Base-by-base conservation (phyloP, 2,113 vertebrate genomes). In the Piprites chloris region DNA sequence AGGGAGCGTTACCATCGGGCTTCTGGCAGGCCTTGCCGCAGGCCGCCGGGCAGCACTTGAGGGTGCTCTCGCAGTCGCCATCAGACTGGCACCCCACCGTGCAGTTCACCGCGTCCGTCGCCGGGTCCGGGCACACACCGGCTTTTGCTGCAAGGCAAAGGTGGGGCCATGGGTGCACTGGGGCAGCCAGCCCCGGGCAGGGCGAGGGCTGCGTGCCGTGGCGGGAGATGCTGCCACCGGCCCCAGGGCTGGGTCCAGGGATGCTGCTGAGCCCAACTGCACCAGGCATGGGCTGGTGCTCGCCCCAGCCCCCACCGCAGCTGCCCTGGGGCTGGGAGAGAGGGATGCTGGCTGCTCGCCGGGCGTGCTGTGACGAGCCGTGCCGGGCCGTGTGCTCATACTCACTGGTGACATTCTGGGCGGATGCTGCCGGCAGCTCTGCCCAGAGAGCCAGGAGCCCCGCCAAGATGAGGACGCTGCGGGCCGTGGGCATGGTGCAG, bases 341-440 rank as follows among this genome's bases (percentile, higher is more conserved):
- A 80, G 61, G 78, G 87, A 89, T 84, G 89, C 84, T 76, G 91
- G 84, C 84, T 1, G 59, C 91, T 84, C 5, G 63, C 84, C 89
- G 90, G 91, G 74, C 33, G 58, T 71, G 91, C 80, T 23, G 21
- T 8, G 90, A 28, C 49, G 22, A 12, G 81, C 85, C 55, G 35
- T 5, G 69, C 69, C 0, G 59, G 27, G 74, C 73, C 65, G 21
- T 61, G 92, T 75, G 86, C 77, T 97, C 94, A 94, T 95, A 97
- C 96, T 97, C 95, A 97, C 96, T 95, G 83, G 96, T 97, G 91
- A 52, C 91, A 95, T 97, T 96, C 84, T 95, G 95, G 94, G 89
- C 39, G 89, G 96, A 85, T 89, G 91, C 95, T 74, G 94, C 84
- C 16, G 93, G 69, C 80, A 84, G 93, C 91, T 95, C 79, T 86